Conservation (phyloP, 2,113 vertebrate species). For the Gavia stellata region DNA sequence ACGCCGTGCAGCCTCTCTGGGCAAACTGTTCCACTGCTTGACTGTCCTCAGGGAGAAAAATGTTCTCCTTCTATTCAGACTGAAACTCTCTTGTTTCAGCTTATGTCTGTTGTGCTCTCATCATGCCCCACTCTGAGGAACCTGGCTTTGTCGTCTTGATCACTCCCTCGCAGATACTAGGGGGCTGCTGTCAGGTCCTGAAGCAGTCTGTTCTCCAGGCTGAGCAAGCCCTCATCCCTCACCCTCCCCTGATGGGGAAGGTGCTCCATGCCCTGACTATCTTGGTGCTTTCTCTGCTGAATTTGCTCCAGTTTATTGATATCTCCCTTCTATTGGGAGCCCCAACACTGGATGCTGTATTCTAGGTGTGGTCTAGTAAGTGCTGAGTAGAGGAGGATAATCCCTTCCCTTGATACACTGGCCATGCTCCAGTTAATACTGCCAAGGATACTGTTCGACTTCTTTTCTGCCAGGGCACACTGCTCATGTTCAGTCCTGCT, state of each 20-base stretch:
- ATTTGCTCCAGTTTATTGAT: neutral
- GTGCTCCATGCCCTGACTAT: neutral
- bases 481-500: neutral
- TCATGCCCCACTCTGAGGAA: neutral
- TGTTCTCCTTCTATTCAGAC: neutral
- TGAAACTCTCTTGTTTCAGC: neutral
- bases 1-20: neutral
- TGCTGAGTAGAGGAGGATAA: neutral
- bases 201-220: neutral
- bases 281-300: neutral
- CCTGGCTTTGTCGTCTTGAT: neutral
- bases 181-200: neutral
- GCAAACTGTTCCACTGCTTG: neutral
- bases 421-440: neutral
- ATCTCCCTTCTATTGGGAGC: neutral
- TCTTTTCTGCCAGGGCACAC: neutral
- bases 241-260: neutral
- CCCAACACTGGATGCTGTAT: neutral
- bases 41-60: neutral
- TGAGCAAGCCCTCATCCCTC: neutral
- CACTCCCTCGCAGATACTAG: accelerated
- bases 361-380: neutral
- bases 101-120: neutral
- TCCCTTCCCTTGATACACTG: neutral
- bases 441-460: neutral